Conservation (phyloP, 2,113 vertebrate species). For the Neolamprologus cancellatus region DNA sequence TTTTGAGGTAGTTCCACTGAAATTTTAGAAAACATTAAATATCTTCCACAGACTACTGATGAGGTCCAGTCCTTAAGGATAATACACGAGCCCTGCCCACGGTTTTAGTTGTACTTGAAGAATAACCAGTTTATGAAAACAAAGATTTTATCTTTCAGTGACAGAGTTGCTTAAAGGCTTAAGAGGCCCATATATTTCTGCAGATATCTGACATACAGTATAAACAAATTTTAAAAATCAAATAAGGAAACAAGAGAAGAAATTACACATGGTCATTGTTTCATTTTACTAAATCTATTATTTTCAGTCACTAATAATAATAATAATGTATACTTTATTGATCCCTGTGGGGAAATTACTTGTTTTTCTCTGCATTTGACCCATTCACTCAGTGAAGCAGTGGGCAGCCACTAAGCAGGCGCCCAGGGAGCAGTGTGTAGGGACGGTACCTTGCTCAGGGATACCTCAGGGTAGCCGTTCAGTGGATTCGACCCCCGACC, state of each 20-base stretch:
- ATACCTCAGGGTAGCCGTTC: background rate
- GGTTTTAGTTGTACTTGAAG: background rate
- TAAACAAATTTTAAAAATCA: background rate
- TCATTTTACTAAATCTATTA: background rate
- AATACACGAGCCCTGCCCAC: background rate
- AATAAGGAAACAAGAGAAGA: background rate
- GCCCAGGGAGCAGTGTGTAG: background rate
- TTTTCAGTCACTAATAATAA: background rate
- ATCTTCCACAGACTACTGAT: background rate
- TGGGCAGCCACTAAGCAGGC: background rate
- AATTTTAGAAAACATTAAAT: background rate
- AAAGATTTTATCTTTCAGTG: background rate
- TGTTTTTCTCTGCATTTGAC: background rate
- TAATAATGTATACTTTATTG: background rate
- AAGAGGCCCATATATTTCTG: background rate
- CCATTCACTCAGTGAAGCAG: background rate
- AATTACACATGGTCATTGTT: background rate
- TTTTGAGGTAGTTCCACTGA: background rate
- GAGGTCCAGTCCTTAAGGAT: background rate
- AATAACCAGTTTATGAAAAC: background rate
- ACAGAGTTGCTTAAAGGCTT: background rate
- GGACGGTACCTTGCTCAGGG: background rate
- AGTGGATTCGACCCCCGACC: accelerated
- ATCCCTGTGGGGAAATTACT: background rate
- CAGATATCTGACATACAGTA: background rate